A percentile compares a stretch with the other conserved stretches of the same genome.
phyloP scores from a whole-genome alignment of 2,113 vertebrate genomes.

The Danionella cerebrum region DNA sequence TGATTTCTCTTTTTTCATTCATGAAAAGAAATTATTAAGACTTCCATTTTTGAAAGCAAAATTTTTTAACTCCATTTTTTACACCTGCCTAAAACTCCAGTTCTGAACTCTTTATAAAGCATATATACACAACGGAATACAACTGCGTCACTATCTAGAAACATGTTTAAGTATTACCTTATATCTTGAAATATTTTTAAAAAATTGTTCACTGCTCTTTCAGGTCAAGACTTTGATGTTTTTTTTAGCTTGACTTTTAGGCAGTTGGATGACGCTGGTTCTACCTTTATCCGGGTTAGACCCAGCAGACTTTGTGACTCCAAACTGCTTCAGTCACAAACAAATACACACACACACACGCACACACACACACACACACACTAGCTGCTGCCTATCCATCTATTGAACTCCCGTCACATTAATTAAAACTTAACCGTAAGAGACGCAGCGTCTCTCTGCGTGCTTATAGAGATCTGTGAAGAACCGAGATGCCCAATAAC shows the following conservation, averaged over 20 bases:
- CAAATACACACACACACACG: not conserved
- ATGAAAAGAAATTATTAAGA: no score
- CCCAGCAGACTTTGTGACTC: conserved; percentile 7
- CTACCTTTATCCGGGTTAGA: not conserved
- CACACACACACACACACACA: no score
- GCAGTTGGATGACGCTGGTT: conserved; percentile 6
- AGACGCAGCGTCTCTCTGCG: not conserved
- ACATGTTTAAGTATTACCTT: no score
- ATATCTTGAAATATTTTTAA: no score
- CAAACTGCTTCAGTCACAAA: not conserved
- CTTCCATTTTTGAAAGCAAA: no score
- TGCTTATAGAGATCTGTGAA: conserved; percentile 13
- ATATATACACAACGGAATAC: no score
- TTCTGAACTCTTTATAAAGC: no score
- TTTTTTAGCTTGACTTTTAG: not conserved
- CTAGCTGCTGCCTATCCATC: not conserved
- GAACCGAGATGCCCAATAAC: not conserved
- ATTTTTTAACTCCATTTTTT: no score
- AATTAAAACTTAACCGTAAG: not conserved
- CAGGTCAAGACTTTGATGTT: not conserved
- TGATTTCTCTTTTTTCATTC: no score
- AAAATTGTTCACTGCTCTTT: not conserved
- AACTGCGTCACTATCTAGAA: no score
- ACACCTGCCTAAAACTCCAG: no score
- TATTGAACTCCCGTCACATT: not conserved